Base-by-base conservation (phyloP, 1,140 invertebrate species). In the Leptinotarsa texana region DNA sequence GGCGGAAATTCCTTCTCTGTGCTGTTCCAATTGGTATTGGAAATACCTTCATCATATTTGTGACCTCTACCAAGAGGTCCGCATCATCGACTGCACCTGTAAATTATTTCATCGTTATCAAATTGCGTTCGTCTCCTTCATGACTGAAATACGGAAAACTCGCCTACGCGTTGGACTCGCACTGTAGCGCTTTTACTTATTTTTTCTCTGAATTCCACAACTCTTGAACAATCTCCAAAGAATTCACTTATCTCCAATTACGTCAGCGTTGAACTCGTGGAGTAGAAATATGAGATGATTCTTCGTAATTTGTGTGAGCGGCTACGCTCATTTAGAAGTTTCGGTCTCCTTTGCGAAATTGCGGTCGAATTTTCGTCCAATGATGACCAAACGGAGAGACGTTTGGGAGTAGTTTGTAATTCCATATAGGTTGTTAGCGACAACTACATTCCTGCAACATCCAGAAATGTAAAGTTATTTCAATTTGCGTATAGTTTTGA, bases 221-320 rank as follows among this genome's bases (percentile, higher is more conserved):
- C 51, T 18, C 66, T 18, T 24, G 6, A 68, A 68, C 66, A 68
- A 68, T 68, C 33, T 15, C 27, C 66, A 5, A 68, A 68, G 66
- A 68, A 68, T 68, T 68, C 66, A 68, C 66, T 68, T 18, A 68
- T 42, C 42, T 68, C 66, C 66, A 42, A 68, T 68, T 68, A 68
- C 63, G 27, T 27, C 17, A 15, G 17, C 21, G 24, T 18, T 68
- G 42, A 24, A 42, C 33, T 42, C 66, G 66, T 47, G 24, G 49
- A 68, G 66, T 49, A 57, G 66, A 68, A 68, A 68, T 68, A 68
- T 68, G 66, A 33, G 66, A 68, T 42, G 15, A 47, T 68, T 68
- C 66, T 33, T 42, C 24, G 24, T 21, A 68, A 68, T 68, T 68
- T 47, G 24, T 68, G 66, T 47, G 42, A 68, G 24, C 18, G 33